Percentiles rank a stretch among this genome's conserved stretches.
Evolutionary conservation across 2,797 vertebrate genomes (phyloP).

Genomic region (Poecilia wingei): DNA sequence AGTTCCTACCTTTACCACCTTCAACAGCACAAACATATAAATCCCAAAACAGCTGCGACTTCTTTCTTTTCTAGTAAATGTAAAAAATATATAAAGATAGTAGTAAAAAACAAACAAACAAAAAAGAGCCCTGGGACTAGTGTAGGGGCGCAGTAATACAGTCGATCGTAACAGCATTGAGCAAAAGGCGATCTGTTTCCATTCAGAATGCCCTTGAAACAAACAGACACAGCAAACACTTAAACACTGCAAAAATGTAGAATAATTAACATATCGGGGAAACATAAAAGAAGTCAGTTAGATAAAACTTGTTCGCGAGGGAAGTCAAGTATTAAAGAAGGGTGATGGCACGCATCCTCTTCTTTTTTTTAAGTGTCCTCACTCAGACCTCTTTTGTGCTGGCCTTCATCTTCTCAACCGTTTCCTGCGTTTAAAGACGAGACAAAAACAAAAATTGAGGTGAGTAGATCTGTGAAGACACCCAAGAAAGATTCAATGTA

Average conservation of each 20-base stretch:
- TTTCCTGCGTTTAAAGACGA: constrained; percentile 82
- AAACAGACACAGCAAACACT: constrained; percentile 72
- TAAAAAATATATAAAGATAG: constrained; percentile 62
- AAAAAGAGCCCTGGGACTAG: constrained; percentile 67
- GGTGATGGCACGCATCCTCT: constrained; percentile 58
- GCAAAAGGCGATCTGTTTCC: constrained; percentile 65
- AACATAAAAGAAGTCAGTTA: constrained; percentile 70
- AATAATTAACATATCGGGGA: constrained; percentile 77
- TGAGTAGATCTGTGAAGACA: neutral
- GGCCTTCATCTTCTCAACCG: constrained; percentile 89
- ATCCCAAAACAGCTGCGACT: constrained; percentile 51
- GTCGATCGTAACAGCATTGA: constrained; percentile 79
- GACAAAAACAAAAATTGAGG: neutral
- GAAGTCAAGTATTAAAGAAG: constrained; percentile 76
- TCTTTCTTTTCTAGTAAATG: constrained; percentile 50
- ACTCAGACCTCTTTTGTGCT: constrained; percentile 92
- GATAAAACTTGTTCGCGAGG: constrained; percentile 66
- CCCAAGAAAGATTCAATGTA: neutral
- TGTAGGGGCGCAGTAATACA: constrained; percentile 73
- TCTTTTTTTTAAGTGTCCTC: constrained; percentile 46
- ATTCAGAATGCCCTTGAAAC: constrained; percentile 59
- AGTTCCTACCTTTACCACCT: constrained; percentile 8
- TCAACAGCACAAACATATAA: constrained; percentile 46
- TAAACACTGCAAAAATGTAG: constrained; percentile 54
- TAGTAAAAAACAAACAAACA: constrained; percentile 29